These are phyloP conservation scores for Theristicus caerulescens DNA, from an alignment of 2,113 vertebrate species.

Conservation along the genomic window DNA sequence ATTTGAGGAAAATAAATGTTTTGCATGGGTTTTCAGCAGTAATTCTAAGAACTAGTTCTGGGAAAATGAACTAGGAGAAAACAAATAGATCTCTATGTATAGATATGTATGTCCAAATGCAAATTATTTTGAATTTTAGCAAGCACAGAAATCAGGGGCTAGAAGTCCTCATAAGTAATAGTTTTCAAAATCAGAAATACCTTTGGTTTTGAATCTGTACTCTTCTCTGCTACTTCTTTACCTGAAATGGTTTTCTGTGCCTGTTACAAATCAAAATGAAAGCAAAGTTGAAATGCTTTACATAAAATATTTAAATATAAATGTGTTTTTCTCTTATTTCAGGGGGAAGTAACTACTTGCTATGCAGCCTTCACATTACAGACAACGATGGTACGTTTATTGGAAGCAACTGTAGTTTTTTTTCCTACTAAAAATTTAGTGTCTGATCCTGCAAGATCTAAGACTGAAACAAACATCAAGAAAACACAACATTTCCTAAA, in stretches of 20 bases:
- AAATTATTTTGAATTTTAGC: neutral
- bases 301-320: neutral
- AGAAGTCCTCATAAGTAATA: neutral
- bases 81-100: neutral
- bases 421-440: neutral
- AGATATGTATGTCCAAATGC: neutral
- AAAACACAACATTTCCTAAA: neutral
- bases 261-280: constrained; percentile 36
- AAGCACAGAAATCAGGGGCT: neutral
- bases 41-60: neutral
- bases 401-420: neutral
- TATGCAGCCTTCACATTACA: neutral
- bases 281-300: constrained; percentile 32
- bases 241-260: constrained; percentile 36
- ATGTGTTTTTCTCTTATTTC: neutral
- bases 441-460: neutral
- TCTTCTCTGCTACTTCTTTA: constrained; percentile 26
- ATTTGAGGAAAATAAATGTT: neutral
- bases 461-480: neutral
- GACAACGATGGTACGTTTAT: neutral
- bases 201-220: neutral
- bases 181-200: constrained; percentile 39
- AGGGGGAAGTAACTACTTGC: neutral
- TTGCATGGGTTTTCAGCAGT: neutral
- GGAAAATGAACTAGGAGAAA: neutral